Evolutionary conservation across 2,113 vertebrate genomes (phyloP).

Genomic region (Capreolus pygargus): DNA sequence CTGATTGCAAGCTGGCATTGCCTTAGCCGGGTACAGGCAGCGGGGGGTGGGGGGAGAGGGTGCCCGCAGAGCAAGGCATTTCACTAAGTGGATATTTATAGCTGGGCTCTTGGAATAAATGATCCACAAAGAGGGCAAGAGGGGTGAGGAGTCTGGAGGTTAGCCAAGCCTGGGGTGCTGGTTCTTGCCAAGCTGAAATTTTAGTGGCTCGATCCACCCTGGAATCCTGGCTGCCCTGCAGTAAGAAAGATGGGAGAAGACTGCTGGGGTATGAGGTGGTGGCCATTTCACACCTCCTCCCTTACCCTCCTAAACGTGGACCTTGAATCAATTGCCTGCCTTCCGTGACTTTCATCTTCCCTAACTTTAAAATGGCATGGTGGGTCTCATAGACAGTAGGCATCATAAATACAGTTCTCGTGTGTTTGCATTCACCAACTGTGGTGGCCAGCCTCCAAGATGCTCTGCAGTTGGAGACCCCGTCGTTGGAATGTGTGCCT

Average conservation of each 20-base stretch:
- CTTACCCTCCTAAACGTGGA: not conserved
- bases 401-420: rapidly evolving
- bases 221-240: not conserved
- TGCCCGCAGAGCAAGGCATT: constrained; percentile 25
- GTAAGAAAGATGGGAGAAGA: not conserved
- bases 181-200: constrained; percentile 46
- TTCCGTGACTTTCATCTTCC: not conserved
- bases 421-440: not conserved
- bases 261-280: not conserved
- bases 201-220: not conserved
- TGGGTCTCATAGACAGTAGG: not conserved
- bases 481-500: not conserved
- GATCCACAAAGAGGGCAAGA: constrained; percentile 52
- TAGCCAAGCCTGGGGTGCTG: constrained; percentile 38
- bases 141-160: constrained; percentile 33
- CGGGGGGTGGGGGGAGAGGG: not conserved
- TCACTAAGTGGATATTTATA: constrained; percentile 69
- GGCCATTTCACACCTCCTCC: not conserved
- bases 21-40: not conserved
- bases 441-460: not conserved
- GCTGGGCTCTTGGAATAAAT: constrained; percentile 47
- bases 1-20: constrained; percentile 30
- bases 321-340: not conserved
- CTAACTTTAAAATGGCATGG: not conserved
- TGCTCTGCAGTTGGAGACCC: rapidly evolving